These are phyloP conservation scores for Chaenogobius annularis DNA, from an alignment of 2,113 vertebrate species.

Conservation along the genomic window DNA sequence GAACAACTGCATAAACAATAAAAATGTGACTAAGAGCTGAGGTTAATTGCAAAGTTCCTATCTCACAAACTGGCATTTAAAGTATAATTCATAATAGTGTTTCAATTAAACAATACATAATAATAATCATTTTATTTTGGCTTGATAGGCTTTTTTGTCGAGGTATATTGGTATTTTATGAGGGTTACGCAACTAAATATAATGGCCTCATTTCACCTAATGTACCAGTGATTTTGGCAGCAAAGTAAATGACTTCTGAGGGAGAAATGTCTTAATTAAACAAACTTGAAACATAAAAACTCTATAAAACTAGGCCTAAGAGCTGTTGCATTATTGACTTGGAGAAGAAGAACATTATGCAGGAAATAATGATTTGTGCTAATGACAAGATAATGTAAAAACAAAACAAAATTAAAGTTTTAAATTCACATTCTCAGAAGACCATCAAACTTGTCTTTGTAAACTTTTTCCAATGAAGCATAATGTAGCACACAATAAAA, in stretches of 20 bases:
- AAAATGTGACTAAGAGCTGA: conserved; percentile 7
- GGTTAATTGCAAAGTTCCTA: conserved; percentile 16
- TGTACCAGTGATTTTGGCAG: conserved; percentile 30
- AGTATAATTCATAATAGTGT: conserved; percentile 4
- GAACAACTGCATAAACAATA: neutral
- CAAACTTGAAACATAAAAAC: conserved; percentile 10
- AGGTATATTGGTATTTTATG: conserved; percentile 55
- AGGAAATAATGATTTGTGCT: conserved; percentile 23
- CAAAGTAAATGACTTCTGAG: conserved; percentile 37
- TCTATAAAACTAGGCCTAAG: conserved; percentile 10
- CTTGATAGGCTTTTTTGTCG: conserved; percentile 48
- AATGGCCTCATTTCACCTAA: conserved; percentile 34
- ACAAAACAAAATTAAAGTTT: neutral
- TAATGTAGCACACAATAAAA: conserved; percentile 6
- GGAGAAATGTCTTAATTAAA: conserved; percentile 20
- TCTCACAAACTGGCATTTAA: conserved; percentile 9
- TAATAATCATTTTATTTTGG: conserved; percentile 30
- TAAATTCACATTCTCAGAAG: conserved; percentile 38
- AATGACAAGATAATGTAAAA: conserved; percentile 22
- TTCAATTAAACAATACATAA: conserved; percentile 21
- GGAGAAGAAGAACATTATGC: conserved; percentile 12
- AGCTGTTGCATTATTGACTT: conserved; percentile 34
- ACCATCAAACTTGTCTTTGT: conserved; percentile 25
- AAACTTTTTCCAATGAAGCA: conserved; percentile 36
- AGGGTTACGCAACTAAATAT: conserved; percentile 23